Evolutionary conservation across 2,888 invertebrate genomes (phyloP).

Genomic region (Diadegma fenestrale): DNA sequence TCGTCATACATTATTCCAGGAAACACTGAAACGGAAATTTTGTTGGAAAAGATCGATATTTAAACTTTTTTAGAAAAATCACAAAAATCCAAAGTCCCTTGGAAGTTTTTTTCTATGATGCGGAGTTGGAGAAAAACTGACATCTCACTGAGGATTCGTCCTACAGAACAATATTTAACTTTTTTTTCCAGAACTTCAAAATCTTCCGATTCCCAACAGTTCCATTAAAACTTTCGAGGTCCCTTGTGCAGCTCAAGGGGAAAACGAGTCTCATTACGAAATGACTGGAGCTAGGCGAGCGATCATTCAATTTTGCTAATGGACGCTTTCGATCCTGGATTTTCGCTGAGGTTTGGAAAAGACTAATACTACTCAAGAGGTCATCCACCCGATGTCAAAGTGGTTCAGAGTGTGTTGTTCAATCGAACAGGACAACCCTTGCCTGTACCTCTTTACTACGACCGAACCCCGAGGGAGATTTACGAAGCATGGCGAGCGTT

Average conservation of each 20-base stretch:
- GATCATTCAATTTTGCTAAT: constrained; percentile 60
- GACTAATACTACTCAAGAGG: constrained; percentile 49
- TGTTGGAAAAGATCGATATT: too few relatives aligned
- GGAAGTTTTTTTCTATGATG: not conserved
- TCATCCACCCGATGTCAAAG: constrained; percentile 44
- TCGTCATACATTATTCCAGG: too few relatives aligned
- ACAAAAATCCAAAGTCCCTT: too few relatives aligned
- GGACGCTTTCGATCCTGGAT: constrained; percentile 24
- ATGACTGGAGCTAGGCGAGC: not conserved
- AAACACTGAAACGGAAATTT: too few relatives aligned
- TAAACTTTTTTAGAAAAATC: too few relatives aligned
- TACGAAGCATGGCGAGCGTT: constrained; percentile 45
- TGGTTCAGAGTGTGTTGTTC: constrained; percentile 27
- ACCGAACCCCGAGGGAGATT: constrained; percentile 29
- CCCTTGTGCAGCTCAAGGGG: not conserved
- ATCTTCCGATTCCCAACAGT: not conserved
- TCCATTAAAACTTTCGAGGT: not conserved
- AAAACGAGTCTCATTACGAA: not conserved
- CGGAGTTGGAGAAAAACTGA: not conserved
- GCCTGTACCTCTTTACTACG: constrained; percentile 10
- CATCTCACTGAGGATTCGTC: not conserved
- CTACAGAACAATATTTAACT: not conserved
- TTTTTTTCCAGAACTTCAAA: not conserved
- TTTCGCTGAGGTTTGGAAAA: constrained; percentile 48
- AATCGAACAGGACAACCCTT: constrained; percentile 36